Evolutionary conservation across 2,888 invertebrate species (phyloP), one percentile per base, ranked within the genome.

Genomic region (Drosophila infuscata): DNA sequence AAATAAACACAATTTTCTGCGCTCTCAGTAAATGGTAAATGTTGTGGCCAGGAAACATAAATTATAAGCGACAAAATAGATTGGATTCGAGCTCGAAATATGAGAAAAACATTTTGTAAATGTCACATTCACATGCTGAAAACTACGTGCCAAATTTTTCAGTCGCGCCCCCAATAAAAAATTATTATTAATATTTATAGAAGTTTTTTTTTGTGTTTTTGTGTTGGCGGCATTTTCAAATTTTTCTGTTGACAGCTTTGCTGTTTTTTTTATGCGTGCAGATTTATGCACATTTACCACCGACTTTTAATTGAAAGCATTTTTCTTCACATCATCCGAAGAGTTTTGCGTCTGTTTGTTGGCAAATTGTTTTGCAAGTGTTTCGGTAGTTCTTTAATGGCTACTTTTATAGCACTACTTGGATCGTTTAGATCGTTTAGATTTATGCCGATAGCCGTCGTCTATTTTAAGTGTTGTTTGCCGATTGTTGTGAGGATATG

Each of bases 91-190:
- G 72, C 59, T 66, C 60, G 63, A 74, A 69, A 74, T 66, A 57
- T 79, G 72, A 79, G 68, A 76, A 72, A 84, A 69, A 79, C 81
- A 86, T 88, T 86, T 83, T 83, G 78, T 77, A 88, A 88, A 88
- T 88, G 90, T 89, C 90, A 88, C 82, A 88, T 81, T 89, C 90
- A 82, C 87, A 87, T 85, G 76, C 86, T 68, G 70, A 68, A 81
- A 87, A 79, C 75, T 77, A 72, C 56, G 79, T 79, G 79, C 82
- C 77, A 87, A 89, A 15, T 57, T 41, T 82, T 79, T 77, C 70
- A 73, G 89, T 72, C 85, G 76, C 89, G 73, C 89, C 85, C 75
- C 70, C 60, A 79, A 72, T 72, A 61, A 49, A 63, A 73, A 65
- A 63, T 32, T 32, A 68, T 62, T 68, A 72, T 65, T 68, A 75